These are phyloP conservation scores for Butastur rufipennis DNA, from an alignment of 2,113 vertebrate genomes.

Conservation along the genomic window DNA sequence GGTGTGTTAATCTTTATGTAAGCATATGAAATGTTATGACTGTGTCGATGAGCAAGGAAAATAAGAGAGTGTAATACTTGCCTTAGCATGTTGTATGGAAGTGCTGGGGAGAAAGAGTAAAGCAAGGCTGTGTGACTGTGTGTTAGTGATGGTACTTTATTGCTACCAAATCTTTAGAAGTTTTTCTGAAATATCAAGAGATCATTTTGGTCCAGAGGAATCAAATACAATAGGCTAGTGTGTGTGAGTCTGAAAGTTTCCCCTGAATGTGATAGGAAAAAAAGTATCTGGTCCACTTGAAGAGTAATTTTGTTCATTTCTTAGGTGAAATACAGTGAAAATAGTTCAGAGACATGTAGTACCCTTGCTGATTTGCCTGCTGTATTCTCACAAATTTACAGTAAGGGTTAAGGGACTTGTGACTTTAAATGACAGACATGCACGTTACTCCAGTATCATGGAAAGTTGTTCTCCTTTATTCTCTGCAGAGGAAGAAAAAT, in stretches of 20 bases:
- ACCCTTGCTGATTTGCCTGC: neutral
- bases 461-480: neutral
- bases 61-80: neutral
- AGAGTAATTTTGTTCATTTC: neutral
- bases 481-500: neutral
- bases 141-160: neutral
- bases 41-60: neutral
- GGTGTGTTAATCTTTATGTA: neutral
- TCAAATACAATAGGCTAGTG: neutral
- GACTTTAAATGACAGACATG: neutral
- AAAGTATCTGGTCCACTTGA: neutral
- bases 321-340: neutral
- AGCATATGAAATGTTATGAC: neutral
- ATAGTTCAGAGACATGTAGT: neutral
- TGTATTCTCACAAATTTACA: neutral
- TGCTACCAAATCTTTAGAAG: neutral
- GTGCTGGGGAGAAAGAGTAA: neutral
- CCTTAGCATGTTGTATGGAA: neutral
- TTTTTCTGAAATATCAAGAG: neutral
- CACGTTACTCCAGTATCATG: fast-evolving
- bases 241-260: neutral
- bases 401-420: neutral
- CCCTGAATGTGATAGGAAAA: neutral
- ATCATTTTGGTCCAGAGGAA: neutral
- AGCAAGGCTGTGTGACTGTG: neutral